phyloP scores from a whole-genome alignment of 2,797 vertebrate species.

The Sebastes vulpes region DNA sequence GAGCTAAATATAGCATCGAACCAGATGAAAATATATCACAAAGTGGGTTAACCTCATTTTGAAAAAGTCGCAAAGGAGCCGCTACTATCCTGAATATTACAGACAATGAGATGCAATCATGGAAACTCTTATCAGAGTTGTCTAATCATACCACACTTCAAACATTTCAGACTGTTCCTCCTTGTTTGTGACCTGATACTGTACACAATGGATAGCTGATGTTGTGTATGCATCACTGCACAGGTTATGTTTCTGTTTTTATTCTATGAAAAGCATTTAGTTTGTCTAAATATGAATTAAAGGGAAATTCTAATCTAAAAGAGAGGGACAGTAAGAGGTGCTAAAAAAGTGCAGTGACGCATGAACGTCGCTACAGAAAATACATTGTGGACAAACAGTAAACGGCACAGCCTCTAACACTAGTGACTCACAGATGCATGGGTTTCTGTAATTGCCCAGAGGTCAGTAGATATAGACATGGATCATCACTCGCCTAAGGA shows the following conservation, averaged over 20 bases:
- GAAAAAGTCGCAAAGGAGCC: conserved; percentile 53
- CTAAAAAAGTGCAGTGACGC: not conserved
- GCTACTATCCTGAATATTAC: conserved; percentile 42
- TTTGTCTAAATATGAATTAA: not conserved
- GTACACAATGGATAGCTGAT: not conserved
- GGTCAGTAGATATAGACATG: not conserved
- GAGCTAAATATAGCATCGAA: conserved; percentile 66
- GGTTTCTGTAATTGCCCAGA: conserved; percentile 11
- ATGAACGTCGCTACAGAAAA: not conserved
- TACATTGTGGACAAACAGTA: not conserved
- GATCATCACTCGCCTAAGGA: conserved; percentile 6
- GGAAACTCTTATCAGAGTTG: not conserved
- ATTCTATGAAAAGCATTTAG: not conserved
- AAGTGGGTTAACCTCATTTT: conserved; percentile 75
- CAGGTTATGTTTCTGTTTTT: not conserved
- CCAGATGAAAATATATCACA: conserved; percentile 61
- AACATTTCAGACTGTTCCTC: not conserved
- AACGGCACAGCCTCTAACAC: not conserved
- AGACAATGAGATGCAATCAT: conserved; percentile 36
- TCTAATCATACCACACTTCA: not conserved
- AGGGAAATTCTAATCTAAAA: not conserved
- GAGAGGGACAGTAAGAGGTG: not conserved
- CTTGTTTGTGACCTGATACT: not conserved
- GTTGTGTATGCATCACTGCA: not conserved
- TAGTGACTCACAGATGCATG: conserved; percentile 3